Evolutionary conservation across 2,888 invertebrate species (phyloP).

Genomic region (Stenotaenia linearis): DNA sequence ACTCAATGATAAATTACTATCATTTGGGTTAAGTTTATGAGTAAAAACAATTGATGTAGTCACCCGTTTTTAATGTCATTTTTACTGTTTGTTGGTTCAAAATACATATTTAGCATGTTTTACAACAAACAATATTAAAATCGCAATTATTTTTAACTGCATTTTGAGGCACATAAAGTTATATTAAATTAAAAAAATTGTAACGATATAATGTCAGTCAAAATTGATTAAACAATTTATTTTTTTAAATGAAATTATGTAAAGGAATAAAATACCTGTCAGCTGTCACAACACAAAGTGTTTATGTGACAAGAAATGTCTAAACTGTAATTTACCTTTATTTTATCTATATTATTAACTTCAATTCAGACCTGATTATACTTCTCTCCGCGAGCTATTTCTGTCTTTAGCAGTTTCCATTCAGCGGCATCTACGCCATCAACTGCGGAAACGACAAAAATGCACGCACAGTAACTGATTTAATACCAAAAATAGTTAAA

Average conservation of each 20-base stretch:
- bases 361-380: background rate
- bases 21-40: slow-evolving; percentile 1
- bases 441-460: background rate
- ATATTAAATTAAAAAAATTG: no score
- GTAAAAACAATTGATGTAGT: background rate
- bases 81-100: background rate
- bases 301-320: no score
- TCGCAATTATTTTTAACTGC: background rate
- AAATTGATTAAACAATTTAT: no score
- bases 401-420: background rate
- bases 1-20: background rate
- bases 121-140: background rate
- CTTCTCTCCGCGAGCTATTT: background rate
- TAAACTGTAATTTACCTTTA: no score
- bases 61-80: background rate
- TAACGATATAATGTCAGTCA: no score
- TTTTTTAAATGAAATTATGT: no score
- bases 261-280: no score
- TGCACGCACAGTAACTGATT: no score
- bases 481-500: no score
- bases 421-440: background rate
- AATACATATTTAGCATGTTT: background rate
- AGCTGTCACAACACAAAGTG: no score
- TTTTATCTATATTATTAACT: no score
- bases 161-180: no score